phyloP scores from a whole-genome alignment of 2,888 invertebrate species.

The Scaptomyza polygonia region DNA sequence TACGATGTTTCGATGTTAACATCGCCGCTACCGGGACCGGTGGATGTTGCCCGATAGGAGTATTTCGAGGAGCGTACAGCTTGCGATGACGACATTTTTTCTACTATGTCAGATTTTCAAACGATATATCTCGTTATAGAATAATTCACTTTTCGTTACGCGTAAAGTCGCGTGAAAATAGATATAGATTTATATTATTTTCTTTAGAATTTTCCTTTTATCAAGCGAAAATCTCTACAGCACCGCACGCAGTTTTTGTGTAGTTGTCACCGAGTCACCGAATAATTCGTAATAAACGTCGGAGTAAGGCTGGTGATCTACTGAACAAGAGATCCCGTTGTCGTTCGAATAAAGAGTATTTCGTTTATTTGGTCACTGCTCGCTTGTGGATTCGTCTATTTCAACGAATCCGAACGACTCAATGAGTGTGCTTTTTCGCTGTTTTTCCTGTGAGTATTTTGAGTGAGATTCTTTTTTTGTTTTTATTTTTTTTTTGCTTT shows the following conservation, averaged over 20 bases:
- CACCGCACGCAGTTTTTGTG: slow-evolving; percentile 81
- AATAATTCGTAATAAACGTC: slow-evolving; percentile 85
- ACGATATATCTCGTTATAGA: slow-evolving; percentile 38
- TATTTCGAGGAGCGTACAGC: slow-evolving; percentile 95
- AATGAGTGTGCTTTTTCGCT: slow-evolving; percentile 32
- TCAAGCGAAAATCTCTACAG: slow-evolving; percentile 75
- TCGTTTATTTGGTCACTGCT: slow-evolving; percentile 81
- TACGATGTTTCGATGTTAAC: slow-evolving; percentile 94
- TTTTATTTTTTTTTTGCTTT: too few species aligned
- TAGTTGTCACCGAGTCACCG: slow-evolving; percentile 85
- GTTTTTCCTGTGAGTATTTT: slow-evolving; percentile 31
- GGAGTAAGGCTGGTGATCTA: slow-evolving; percentile 85
- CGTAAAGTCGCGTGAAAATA: slow-evolving; percentile 50
- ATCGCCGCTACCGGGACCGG: slow-evolving; percentile 93
- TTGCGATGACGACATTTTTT: slow-evolving; percentile 89
- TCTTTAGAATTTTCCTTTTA: slow-evolving; percentile 30
- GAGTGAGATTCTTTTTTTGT: slow-evolving; percentile 54
- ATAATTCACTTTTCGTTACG: slow-evolving; percentile 54
- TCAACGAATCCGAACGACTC: slow-evolving; percentile 52
- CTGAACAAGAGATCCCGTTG: slow-evolving; percentile 85
- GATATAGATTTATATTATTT: not conserved
- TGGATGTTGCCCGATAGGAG: slow-evolving; percentile 94
- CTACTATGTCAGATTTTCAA: slow-evolving; percentile 65
- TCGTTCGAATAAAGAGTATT: slow-evolving; percentile 85
- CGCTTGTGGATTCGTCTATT: slow-evolving; percentile 78